phyloP scores from a whole-genome alignment of 2,888 invertebrate species.

The Hydrotaea diabolus region DNA sequence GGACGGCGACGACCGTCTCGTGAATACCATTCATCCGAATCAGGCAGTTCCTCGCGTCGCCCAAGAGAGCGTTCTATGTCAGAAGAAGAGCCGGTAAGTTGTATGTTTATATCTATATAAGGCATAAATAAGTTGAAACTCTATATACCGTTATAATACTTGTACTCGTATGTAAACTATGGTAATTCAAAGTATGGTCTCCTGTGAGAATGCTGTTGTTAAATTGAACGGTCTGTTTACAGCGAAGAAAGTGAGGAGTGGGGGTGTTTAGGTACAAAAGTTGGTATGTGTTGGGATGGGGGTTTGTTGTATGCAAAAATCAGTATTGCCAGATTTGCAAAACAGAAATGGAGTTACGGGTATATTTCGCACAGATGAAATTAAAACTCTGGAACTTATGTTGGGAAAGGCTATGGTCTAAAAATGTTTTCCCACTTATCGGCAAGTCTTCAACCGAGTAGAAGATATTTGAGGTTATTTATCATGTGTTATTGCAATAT shows the following conservation, averaged over 20 bases:
- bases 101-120: background rate
- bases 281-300: background rate
- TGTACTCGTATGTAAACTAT: background rate
- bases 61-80: conserved; percentile 56
- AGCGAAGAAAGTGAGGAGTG: too few species aligned
- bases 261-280: too few species aligned
- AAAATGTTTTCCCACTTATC: background rate
- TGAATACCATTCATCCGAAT: conserved; percentile 65
- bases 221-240: too few species aligned
- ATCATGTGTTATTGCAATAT: background rate
- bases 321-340: conserved; percentile 5
- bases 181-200: background rate
- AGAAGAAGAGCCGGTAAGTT: conserved; percentile 70
- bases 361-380: background rate
- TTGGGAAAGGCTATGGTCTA: background rate
- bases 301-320: conserved; percentile 16
- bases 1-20: conserved; percentile 70
- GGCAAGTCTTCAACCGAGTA: too few species aligned
- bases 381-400: too few species aligned
- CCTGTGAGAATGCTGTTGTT: too few species aligned
- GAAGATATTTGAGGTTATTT: conserved; percentile 23
- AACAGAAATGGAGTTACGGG: background rate
- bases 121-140: background rate
- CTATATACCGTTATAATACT: background rate
- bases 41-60: conserved; percentile 48